These are phyloP conservation scores for Osmoderma eremita DNA, from an alignment of 2,888 invertebrate genomes.

Conservation along the genomic window DNA sequence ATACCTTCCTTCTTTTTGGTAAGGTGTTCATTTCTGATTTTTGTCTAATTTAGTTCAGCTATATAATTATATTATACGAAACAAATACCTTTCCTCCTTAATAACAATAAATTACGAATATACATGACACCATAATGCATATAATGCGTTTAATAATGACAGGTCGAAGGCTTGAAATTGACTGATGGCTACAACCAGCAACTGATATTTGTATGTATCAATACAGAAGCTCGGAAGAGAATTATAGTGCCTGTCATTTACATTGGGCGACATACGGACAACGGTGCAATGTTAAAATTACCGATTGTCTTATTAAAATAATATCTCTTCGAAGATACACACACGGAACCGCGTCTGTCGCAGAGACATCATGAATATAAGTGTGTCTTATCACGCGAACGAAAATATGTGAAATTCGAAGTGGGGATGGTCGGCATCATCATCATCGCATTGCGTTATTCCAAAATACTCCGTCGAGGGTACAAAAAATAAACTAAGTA, in stretches of 20 bases:
- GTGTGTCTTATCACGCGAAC: constrained; percentile 52
- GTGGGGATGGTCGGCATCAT: constrained; percentile 14
- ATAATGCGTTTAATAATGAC: constrained; percentile 20
- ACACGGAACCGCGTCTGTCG: constrained; percentile 40
- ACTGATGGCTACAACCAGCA: constrained; percentile 8
- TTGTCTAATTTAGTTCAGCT: constrained; percentile 20
- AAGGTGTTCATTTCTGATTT: neutral
- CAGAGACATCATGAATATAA: constrained; percentile 42
- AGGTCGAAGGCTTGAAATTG: constrained; percentile 28
- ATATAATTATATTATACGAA: constrained; percentile 20
- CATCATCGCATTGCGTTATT: constrained; percentile 36
- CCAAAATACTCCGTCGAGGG: too few relatives aligned
- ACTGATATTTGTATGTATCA: constrained; percentile 5
- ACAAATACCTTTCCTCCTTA: constrained; percentile 8
- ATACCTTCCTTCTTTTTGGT: neutral
- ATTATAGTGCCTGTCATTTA: constrained; percentile 33
- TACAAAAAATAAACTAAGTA: constrained; percentile 3
- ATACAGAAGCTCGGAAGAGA: constrained; percentile 36
- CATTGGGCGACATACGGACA: constrained; percentile 33
- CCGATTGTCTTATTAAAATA: constrained; percentile 37
- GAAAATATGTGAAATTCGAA: constrained; percentile 46
- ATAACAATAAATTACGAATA: constrained; percentile 26
- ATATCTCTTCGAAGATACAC: constrained; percentile 32
- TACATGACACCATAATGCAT: constrained; percentile 25
- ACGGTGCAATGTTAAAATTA: constrained; percentile 26